phyloP scores from a whole-genome alignment of 2,888 invertebrate species.

The Hyposoter didymator region DNA sequence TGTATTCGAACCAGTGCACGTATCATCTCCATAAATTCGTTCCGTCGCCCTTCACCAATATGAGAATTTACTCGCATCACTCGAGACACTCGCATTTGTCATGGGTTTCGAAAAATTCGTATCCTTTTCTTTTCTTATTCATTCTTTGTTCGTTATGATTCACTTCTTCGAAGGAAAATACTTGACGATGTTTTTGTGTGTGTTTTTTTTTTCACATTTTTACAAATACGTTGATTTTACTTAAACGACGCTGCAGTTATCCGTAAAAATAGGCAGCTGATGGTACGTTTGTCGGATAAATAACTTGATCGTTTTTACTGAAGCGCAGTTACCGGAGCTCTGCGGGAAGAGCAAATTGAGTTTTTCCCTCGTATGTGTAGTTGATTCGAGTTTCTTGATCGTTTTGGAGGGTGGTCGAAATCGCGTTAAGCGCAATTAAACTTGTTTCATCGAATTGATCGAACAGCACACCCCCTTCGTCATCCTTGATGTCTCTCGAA shows the following conservation, averaged over 20 bases:
- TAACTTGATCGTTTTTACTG: too few species aligned
- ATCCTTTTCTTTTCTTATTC: neutral
- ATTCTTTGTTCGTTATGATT: neutral
- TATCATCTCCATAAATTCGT: conserved; percentile 79
- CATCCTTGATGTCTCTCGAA: neutral
- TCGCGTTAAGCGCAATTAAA: conserved; percentile 56
- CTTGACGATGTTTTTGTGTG: neutral
- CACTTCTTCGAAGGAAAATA: too few species aligned
- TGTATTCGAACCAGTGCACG: conserved; percentile 53
- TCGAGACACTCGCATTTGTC: conserved; percentile 2
- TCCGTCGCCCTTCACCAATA: conserved; percentile 70
- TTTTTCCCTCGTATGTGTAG: conserved; percentile 11
- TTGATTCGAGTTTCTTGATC: conserved; percentile 12
- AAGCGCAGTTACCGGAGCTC: too few species aligned
- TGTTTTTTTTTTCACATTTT: neutral
- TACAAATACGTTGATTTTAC: neutral
- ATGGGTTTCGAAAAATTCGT: conserved; percentile 17
- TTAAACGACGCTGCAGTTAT: neutral
- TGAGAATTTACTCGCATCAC: conserved; percentile 22
- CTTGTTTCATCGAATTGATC: conserved; percentile 22
- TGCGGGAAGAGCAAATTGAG: conserved; percentile 25
- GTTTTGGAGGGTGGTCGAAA: conserved; percentile 37
- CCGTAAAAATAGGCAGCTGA: neutral
- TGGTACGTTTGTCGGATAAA: neutral
- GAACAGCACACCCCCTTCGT: neutral